Base-by-base conservation (phyloP, 2,113 vertebrate genomes). In the Dicentrarchus labrax region DNA sequence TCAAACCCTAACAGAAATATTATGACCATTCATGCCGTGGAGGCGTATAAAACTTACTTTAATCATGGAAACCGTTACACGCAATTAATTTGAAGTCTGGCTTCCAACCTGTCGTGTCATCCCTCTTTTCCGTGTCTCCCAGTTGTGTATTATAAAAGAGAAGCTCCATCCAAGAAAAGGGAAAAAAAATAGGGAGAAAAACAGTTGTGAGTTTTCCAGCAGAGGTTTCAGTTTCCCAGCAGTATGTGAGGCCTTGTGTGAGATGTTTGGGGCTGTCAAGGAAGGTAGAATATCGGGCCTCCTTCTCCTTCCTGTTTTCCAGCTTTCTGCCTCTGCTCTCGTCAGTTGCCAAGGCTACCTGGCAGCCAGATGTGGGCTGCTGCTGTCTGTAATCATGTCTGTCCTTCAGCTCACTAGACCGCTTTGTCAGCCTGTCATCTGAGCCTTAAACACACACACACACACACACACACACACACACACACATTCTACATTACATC, bases 331-430 rank as follows among this genome's bases (percentile, higher is more conserved):
- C 21, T 22, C 47, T 45, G 51, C 78, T 87, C 22, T 85, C 7
- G 36, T 75, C 45, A 8, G 80, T 86, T 87, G 88, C 86, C 80
- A 80, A 48, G 74, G 76, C 81, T 86, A 91, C 91, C 82, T 91
- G 84, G 86, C 83, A 85, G 78, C 83, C 89, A 90, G 85, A 90
- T 90, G 86, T 89, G 39, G 11, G 57, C 36, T 56, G 57, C 77
- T 80, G 74, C 43, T 54, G 85, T 75, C 80, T 76, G 66, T 59
- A 72, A 62, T 89, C 66, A 67, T 21, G 51, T 90, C 79, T 84
- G 83, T 86, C 78, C 72, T 78, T 74, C 67, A 75, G 48, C 64
- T 80, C 72, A 8, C 19, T 45, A 47, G 16, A 69, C n/a, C 2
- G 5, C 69, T 69, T 22, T 78, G 70, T 87, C 72, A 75, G 72